Base-by-base conservation (phyloP, 2,113 vertebrate species). In the Raja brachyura region DNA sequence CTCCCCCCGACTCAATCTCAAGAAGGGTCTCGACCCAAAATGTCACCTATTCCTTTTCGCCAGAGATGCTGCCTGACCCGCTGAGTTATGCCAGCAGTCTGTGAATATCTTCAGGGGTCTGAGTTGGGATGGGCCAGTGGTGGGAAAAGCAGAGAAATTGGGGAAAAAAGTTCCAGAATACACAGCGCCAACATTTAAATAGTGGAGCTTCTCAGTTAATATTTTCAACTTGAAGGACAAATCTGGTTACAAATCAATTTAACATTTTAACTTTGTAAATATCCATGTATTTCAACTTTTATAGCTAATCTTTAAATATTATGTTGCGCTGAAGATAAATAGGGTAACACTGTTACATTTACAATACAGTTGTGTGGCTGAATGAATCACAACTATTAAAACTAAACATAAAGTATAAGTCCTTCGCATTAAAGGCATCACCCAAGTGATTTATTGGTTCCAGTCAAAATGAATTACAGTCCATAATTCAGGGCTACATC, bases 381-480 rank as follows among this genome's bases (percentile, higher is more conserved):
- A 92, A 28, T 92, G 33, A 92, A 70, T 90, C 88, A 31, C 88
- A 90, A 70, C 88, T 90, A 94, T 94, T 93, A 86, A 94, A 94
- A 95, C 93, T 93, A 79, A 93, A 93, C 83, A 14, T 79, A 93
- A 94, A 93, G 93, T 39, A 70, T 93, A 94, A 94, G 11, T 86
- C 81, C 94, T 86, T 6, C 0, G 16, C 93, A 94, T 93, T 95
- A 95, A 96, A 95, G 75, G 88, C 94, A 95, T 95, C 94, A 94
- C 86, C 85, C 76, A 31, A 76, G 18, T 93, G 94, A 96, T 96
- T 96, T 96, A 97, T 95, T 94, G 94, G 85, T 94, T 94, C 93
- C 94, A 95, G 94, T 96, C 96, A 95, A 93, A 95, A 94, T 94
- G 39, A 95, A 96, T 94, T 93, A 88, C 33, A 94, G 95, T 95